Evolutionary conservation across 2,113 vertebrate species (phyloP).

Genomic region (Pomatorhinus ruficollis): DNA sequence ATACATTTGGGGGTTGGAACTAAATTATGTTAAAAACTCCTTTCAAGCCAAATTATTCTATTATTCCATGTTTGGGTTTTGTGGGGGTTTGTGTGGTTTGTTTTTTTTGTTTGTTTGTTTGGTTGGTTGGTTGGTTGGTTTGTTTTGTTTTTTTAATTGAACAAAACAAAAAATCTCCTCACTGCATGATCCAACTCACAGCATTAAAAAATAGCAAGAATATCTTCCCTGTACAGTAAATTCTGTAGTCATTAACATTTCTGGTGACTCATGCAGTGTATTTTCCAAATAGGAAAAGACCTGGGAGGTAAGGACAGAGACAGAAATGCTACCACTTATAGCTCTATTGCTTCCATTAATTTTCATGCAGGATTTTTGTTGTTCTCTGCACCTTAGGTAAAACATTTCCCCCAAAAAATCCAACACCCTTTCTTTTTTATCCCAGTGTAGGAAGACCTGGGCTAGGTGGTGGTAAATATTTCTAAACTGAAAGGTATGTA

Average conservation of each 20-base stretch:
- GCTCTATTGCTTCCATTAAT: neutral
- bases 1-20: neutral
- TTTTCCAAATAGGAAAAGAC: neutral
- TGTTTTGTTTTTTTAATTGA: neutral
- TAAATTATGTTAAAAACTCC: neutral
- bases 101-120: too few relatives aligned
- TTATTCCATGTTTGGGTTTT: neutral
- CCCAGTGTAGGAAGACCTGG: neutral
- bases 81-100: neutral
- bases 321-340: neutral
- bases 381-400: neutral
- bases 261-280: neutral
- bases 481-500: neutral
- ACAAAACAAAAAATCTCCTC: neutral
- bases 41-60: neutral
- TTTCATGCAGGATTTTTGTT: neutral
- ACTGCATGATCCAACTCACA: neutral
- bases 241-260: neutral
- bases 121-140: too few relatives aligned
- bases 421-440: neutral
- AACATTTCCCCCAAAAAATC: neutral
- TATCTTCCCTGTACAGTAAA: neutral
- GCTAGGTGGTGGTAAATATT: neutral
- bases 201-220: neutral
- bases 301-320: neutral